Conservation (phyloP, 1,140 invertebrate species). For the Leguminivora glycinivorella region DNA sequence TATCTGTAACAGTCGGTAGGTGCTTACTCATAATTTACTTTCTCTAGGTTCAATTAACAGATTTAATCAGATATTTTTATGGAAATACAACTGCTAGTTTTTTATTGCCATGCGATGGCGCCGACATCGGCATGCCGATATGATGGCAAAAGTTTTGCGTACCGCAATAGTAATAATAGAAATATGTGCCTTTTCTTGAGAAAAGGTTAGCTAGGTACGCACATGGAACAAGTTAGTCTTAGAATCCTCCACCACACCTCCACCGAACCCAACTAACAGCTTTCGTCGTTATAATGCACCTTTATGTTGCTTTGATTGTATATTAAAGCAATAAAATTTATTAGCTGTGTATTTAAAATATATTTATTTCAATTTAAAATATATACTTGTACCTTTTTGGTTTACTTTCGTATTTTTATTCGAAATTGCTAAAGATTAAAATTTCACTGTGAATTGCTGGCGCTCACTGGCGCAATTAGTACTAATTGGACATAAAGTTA, state of each 20-base stretch:
- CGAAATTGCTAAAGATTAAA: neutral
- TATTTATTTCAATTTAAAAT: too few species aligned
- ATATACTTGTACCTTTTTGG: neutral
- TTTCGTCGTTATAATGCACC: too few species aligned
- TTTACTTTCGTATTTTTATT: neutral
- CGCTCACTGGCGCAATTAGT: neutral
- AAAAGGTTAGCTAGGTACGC: too few species aligned
- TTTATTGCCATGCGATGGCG: neutral
- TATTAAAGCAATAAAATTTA: too few species aligned
- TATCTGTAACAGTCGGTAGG: neutral
- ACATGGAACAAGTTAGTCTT: too few species aligned
- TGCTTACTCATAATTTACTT: too few species aligned
- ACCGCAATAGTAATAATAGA: neutral
- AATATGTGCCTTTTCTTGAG: too few species aligned
- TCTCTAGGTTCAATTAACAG: neutral
- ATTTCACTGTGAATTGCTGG: neutral
- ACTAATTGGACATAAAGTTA: conserved; percentile 2
- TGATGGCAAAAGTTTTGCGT: conserved; percentile 4
- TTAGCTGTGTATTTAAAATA: too few species aligned
- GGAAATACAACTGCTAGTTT: neutral
- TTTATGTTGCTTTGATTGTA: too few species aligned
- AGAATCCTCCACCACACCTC: too few species aligned
- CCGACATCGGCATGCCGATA: neutral
- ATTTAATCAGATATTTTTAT: neutral
- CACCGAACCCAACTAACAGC: too few species aligned